phyloP scores from a whole-genome alignment of 2,113 vertebrate genomes.

The Cyanistes caeruleus region DNA sequence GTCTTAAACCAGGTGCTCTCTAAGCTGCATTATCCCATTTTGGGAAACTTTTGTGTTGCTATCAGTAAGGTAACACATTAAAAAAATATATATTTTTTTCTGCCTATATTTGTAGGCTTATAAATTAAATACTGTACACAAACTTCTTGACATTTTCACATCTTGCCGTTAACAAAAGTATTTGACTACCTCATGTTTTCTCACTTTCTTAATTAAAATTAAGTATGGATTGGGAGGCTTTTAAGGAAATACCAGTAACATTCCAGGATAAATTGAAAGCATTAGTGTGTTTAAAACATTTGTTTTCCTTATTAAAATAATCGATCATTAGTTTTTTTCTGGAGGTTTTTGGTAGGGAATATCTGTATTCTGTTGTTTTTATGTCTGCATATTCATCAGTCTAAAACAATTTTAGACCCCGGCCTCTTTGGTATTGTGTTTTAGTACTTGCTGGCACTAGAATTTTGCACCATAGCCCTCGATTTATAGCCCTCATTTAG shows the following conservation, averaged over 20 bases:
- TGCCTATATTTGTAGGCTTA: not conserved
- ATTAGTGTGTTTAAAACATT: not conserved
- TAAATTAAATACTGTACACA: not conserved
- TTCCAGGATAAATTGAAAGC: not conserved
- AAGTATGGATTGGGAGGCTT: not conserved
- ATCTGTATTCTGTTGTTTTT: not conserved
- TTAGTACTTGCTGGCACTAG: conserved; percentile 51
- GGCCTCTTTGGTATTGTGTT: conserved; percentile 38
- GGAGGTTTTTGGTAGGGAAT: not conserved
- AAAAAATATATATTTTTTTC: not conserved
- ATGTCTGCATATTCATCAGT: conserved; percentile 67
- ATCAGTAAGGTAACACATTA: not conserved
- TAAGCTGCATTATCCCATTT: conserved; percentile 19
- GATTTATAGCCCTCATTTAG: conserved; percentile 74
- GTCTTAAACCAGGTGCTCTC: conserved; percentile 59
- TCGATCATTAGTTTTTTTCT: not conserved
- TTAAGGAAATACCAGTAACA: not conserved
- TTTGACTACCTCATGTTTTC: not conserved
- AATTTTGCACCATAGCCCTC: conserved; percentile 61
- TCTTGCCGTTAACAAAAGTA: not conserved
- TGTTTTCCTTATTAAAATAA: not conserved
- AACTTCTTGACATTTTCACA: not conserved
- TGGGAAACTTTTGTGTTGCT: not conserved
- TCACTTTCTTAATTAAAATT: not conserved
- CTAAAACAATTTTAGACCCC: conserved; percentile 63